Evolutionary conservation across 2,888 invertebrate genomes (phyloP).

Genomic region (Dicycla oo): DNA sequence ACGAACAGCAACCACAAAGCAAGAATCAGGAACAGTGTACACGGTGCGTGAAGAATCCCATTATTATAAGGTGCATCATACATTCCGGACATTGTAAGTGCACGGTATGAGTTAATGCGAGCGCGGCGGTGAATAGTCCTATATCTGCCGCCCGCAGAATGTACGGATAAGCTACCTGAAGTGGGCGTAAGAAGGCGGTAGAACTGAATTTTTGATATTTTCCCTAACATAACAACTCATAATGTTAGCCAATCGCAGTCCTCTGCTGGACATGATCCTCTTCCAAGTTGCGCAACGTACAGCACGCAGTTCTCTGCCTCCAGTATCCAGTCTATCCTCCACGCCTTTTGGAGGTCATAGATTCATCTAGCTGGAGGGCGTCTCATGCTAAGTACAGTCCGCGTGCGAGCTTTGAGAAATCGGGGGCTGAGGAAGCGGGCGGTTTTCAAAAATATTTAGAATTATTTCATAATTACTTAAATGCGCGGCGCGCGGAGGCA

Average conservation of each 20-base stretch:
- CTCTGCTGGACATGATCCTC: background rate
- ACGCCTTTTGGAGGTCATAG: too few relatives aligned
- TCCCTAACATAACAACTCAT: too few relatives aligned
- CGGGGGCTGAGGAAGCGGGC: too few relatives aligned
- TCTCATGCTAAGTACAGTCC: too few relatives aligned
- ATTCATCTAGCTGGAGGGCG: background rate
- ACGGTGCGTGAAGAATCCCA: slow-evolving; percentile 66
- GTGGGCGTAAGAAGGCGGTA: slow-evolving; percentile 41
- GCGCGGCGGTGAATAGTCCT: slow-evolving; percentile 64
- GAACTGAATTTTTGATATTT: slow-evolving; percentile 29
- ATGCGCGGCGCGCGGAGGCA: too few relatives aligned
- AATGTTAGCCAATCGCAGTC: background rate
- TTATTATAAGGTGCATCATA: slow-evolving; percentile 67
- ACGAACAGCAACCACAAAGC: slow-evolving; percentile 39
- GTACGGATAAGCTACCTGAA: slow-evolving; percentile 66
- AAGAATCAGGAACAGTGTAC: slow-evolving; percentile 42
- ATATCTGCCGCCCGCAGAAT: slow-evolving; percentile 66
- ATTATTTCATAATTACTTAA: too few relatives aligned
- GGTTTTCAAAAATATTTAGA: too few relatives aligned
- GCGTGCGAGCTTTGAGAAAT: too few relatives aligned
- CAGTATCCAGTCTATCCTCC: background rate
- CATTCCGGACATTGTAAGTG: slow-evolving; percentile 63
- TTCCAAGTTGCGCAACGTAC: too few relatives aligned
- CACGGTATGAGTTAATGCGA: slow-evolving; percentile 67
- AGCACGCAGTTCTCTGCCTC: background rate